Evolutionary conservation across 1,140 invertebrate genomes (phyloP).

Genomic region (Bombus turneri): DNA sequence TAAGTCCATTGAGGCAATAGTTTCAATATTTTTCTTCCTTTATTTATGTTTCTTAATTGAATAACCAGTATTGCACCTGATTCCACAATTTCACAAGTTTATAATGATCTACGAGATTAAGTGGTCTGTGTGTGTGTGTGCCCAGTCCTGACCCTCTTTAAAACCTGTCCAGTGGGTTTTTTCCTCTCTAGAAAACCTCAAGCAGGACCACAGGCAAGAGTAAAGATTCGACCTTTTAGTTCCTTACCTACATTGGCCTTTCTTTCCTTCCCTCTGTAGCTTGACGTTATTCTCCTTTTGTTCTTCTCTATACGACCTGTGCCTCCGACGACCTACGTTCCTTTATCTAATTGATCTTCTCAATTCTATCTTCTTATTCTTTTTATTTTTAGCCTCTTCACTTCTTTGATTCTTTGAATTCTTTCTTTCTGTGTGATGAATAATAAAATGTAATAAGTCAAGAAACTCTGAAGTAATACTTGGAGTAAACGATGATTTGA

Average conservation of each 20-base stretch:
- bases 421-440: background rate
- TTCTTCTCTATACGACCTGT: background rate
- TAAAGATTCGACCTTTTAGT: constrained; percentile 37
- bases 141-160: constrained; percentile 57
- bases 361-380: background rate
- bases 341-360: background rate
- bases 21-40: background rate
- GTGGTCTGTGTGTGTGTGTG: constrained; percentile 24
- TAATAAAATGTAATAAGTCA: background rate
- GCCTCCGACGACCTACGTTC: too few relatives aligned
- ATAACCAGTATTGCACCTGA: background rate
- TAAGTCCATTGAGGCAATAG: background rate
- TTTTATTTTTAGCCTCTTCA: background rate
- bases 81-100: constrained; percentile 44
- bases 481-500: background rate
- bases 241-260: background rate
- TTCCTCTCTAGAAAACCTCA: constrained; percentile 27
- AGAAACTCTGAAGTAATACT: background rate
- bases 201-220: constrained; percentile 3
- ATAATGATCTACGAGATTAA: constrained; percentile 52
- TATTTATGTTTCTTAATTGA: background rate
- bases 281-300: constrained; percentile 17
- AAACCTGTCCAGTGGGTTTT: constrained; percentile 70
- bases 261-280: constrained; percentile 20
- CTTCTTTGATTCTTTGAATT: background rate